These are phyloP conservation scores for Caracal caracal DNA, from an alignment of 2,113 vertebrate species.

Conservation along the genomic window DNA sequence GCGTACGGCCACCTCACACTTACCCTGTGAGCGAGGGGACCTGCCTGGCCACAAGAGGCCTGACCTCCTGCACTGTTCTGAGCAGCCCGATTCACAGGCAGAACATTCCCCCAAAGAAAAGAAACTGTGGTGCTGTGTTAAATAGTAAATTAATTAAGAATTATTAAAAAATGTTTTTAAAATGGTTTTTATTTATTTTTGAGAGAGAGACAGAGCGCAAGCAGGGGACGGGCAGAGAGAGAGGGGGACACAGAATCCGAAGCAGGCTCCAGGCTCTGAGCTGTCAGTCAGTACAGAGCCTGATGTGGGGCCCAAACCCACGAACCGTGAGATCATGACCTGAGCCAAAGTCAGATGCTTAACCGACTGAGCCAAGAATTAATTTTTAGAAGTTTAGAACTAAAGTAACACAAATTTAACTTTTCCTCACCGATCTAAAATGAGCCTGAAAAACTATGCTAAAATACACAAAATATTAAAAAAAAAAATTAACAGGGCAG, in stretches of 20 bases:
- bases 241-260: no score
- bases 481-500: background rate
- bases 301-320: no score
- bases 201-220: no score
- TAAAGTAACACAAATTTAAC: background rate
- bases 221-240: no score
- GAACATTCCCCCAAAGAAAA: background rate
- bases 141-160: background rate
- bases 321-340: no score
- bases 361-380: no score
- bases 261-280: no score
- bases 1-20: background rate
- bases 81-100: background rate
- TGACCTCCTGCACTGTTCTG: no score
- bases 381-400: background rate
- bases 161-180: no score
- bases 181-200: no score
- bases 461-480: rapidly evolving
- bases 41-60: background rate
- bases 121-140: background rate
- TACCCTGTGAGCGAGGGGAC: rapidly evolving
- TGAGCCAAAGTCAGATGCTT: no score
- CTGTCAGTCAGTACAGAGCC: no score
- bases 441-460: background rate
- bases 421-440: background rate